phyloP scores from a whole-genome alignment of 2,113 vertebrate species.

The Oxyruncus cristatus region DNA sequence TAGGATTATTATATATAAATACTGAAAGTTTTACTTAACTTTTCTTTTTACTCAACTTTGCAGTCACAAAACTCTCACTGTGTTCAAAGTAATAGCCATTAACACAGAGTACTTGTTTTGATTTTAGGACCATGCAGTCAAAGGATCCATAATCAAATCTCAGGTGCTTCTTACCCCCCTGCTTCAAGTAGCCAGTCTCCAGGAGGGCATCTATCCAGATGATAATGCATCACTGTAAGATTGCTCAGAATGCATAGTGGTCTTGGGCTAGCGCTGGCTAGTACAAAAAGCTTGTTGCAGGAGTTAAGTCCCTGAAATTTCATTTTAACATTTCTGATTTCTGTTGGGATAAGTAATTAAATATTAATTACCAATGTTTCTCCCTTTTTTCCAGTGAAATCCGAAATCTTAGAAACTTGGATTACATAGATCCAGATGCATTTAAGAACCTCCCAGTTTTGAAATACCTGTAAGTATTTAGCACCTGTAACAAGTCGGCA shows the following conservation, averaged over 20 bases:
- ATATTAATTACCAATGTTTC: not conserved
- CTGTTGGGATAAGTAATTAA: not conserved
- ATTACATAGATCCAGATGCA: constrained; percentile 83
- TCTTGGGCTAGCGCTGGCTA: not conserved
- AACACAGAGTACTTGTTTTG: not conserved
- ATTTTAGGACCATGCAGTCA: not conserved
- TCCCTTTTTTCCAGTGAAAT: constrained; percentile 84
- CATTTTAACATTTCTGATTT: not conserved
- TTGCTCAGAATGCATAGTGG: not conserved
- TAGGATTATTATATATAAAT: not conserved
- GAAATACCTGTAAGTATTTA: constrained; percentile 90
- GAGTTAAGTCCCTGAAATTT: not conserved
- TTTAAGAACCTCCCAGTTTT: constrained; percentile 88
- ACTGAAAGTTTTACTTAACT: not conserved
- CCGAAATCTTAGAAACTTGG: constrained; percentile 87
- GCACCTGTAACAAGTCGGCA: constrained; percentile 64
- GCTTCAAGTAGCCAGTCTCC: not conserved
- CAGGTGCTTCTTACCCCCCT: not conserved
- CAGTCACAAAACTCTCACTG: not conserved
- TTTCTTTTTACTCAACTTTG: not conserved
- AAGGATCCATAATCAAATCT: not conserved
- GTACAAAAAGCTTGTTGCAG: not conserved
- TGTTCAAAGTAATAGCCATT: not conserved
- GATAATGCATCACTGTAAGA: not conserved
- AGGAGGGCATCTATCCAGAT: not conserved